Evolutionary conservation across 2,888 invertebrate genomes (phyloP).

Genomic region (Andrena praecox): DNA sequence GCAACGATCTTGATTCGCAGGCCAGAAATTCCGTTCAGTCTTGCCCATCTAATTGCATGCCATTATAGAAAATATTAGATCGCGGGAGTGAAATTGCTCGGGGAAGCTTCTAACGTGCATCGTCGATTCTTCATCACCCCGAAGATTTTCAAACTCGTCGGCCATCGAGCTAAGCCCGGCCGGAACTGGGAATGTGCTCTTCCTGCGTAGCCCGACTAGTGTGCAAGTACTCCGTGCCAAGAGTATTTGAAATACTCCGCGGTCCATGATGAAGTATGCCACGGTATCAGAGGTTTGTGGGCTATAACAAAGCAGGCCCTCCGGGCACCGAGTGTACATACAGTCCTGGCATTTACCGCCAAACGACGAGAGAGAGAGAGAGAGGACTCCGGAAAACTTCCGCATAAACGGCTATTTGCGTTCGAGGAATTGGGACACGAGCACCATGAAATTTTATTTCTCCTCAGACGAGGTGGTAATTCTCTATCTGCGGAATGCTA

Average conservation of each 20-base stretch:
- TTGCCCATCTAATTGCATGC: neutral
- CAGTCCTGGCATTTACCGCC: slow-evolving; percentile 65
- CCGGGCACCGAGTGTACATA: slow-evolving; percentile 73
- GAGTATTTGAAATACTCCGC: slow-evolving; percentile 78
- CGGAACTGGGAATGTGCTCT: slow-evolving; percentile 66
- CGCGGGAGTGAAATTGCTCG: neutral
- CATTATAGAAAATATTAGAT: neutral
- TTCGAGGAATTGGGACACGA: slow-evolving; percentile 48
- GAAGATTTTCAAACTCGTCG: slow-evolving; percentile 57
- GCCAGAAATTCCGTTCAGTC: neutral
- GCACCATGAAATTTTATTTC: slow-evolving; percentile 45
- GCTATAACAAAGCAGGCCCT: slow-evolving; percentile 76
- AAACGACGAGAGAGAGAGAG: slow-evolving; percentile 48
- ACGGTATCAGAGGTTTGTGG: slow-evolving; percentile 74
- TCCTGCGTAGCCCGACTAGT: slow-evolving; percentile 53
- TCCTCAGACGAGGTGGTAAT: slow-evolving; percentile 2
- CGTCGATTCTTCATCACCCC: slow-evolving; percentile 9
- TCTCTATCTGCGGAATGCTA: neutral
- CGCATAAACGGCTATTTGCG: slow-evolving; percentile 59
- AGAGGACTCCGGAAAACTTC: slow-evolving; percentile 64
- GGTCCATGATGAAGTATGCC: slow-evolving; percentile 76
- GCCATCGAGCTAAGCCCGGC: slow-evolving; percentile 52
- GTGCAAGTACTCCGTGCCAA: slow-evolving; percentile 72
- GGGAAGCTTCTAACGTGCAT: neutral
- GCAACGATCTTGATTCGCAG: no score